Conservation (phyloP, 1,140 invertebrate genomes). For the Bradynema listronoti region DNA sequence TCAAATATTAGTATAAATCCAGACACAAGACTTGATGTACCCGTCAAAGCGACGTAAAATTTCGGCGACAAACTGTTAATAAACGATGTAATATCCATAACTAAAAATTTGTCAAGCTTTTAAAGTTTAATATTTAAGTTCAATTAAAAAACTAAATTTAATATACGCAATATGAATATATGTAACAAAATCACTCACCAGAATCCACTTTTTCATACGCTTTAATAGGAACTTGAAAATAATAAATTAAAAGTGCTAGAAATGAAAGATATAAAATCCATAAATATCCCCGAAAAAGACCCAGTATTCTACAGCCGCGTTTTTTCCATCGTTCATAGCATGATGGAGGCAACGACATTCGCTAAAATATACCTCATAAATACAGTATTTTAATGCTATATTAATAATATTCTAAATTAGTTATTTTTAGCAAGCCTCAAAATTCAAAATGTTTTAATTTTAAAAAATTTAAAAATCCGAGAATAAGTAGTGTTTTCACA, state of each 20-base stretch:
- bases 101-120: background rate
- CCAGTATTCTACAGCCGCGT: conserved; percentile 29
- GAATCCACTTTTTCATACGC: conserved; percentile 35
- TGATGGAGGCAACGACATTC: no score
- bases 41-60: conserved; percentile 95
- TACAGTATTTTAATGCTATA: no score
- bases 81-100: background rate
- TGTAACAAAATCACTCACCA: conserved; percentile 5
- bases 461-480: no score
- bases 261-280: conserved; percentile 36
- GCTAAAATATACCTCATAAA: no score
- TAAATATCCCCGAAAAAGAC: conserved; percentile 34
- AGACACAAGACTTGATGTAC: conserved; percentile 92
- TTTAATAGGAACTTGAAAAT: conserved; percentile 36
- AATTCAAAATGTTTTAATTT: no score
- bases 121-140: conserved; percentile 4
- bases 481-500: no score
- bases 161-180: background rate
- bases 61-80: conserved; percentile 91
- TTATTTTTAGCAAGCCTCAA: no score
- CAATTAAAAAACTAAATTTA: conserved; percentile 5
- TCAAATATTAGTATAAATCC: conserved; percentile 95
- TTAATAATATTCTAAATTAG: no score
- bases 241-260: conserved; percentile 27
- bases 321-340: conserved; percentile 25